Evolutionary conservation across 2,888 invertebrate species (phyloP).

Genomic region (Ditylenchus weischeri): DNA sequence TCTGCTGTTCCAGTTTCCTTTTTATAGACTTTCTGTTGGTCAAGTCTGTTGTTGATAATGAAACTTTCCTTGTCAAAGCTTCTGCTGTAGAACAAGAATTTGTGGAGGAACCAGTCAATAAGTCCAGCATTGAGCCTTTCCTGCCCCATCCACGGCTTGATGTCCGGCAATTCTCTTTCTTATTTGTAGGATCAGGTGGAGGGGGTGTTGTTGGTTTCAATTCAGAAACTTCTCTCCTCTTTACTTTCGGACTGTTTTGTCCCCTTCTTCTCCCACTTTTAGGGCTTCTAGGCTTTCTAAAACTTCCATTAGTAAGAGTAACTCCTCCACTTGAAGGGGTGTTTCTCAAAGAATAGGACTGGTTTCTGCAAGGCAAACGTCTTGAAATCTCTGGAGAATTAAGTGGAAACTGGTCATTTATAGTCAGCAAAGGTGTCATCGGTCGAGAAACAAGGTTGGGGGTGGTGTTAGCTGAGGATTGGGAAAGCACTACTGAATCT

Average conservation of each 20-base stretch:
- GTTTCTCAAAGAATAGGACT: not conserved
- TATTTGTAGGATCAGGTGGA: not conserved
- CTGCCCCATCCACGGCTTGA: not conserved
- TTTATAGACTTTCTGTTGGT: not conserved
- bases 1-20: not conserved
- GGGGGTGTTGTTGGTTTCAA: not conserved
- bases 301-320: not conserved
- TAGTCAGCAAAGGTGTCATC: not conserved
- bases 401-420: constrained; percentile 6
- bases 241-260: not conserved
- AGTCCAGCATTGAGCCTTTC: not conserved
- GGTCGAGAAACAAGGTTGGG: not conserved
- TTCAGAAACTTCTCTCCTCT: not conserved
- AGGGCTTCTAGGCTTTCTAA: not conserved
- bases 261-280: not conserved
- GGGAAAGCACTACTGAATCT: not conserved
- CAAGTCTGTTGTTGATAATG: constrained; percentile 3
- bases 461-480: constrained; percentile 1
- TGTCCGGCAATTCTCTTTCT: not conserved
- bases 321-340: not conserved
- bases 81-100: not conserved
- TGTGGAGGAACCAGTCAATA: not conserved
- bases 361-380: not conserved
- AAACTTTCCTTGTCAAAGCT: not conserved
- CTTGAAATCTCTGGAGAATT: constrained; percentile 2